These are phyloP conservation scores for Cecropterus lyciades DNA, from an alignment of 1,140 invertebrate species.

Conservation along the genomic window DNA sequence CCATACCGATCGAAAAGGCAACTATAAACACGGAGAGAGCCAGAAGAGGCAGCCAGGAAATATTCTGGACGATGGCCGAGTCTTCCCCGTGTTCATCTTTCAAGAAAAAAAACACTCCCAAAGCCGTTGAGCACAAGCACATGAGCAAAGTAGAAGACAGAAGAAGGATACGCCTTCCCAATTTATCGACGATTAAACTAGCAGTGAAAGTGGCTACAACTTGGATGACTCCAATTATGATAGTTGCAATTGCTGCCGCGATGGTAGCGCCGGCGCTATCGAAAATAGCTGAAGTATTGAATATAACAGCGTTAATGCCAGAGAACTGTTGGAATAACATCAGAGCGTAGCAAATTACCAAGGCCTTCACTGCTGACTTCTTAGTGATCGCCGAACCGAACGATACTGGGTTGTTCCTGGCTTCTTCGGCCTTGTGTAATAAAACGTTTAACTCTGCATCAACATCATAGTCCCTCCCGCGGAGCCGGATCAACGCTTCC, in stretches of 20 bases:
- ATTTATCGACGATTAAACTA: constrained; percentile 90
- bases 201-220: constrained; percentile 89
- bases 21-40: constrained; percentile 90
- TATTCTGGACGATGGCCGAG: constrained; percentile 75
- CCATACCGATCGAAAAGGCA: constrained; percentile 91
- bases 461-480: constrained; percentile 88
- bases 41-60: constrained; percentile 89
- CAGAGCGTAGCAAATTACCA: constrained; percentile 90
- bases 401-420: constrained; percentile 80
- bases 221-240: constrained; percentile 92
- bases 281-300: constrained; percentile 92
- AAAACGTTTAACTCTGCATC: constrained; percentile 86
- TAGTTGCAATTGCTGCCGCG: constrained; percentile 85
- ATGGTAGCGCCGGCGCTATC: constrained; percentile 85
- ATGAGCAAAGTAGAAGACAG: constrained; percentile 87
- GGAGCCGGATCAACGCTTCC: constrained; percentile 86
- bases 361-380: constrained; percentile 87
- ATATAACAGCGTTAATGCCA: constrained; percentile 94
- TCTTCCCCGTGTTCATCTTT: constrained; percentile 76
- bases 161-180: constrained; percentile 90
- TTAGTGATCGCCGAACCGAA: constrained; percentile 85
- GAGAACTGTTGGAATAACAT: constrained; percentile 95
- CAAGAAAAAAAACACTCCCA: constrained; percentile 89
- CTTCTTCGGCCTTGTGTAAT: constrained; percentile 85
- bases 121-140: constrained; percentile 85